Evolutionary conservation across 2,797 vertebrate genomes (phyloP), one percentile per base, ranked within the genome.

Genomic region (Galago senegalensis): DNA sequence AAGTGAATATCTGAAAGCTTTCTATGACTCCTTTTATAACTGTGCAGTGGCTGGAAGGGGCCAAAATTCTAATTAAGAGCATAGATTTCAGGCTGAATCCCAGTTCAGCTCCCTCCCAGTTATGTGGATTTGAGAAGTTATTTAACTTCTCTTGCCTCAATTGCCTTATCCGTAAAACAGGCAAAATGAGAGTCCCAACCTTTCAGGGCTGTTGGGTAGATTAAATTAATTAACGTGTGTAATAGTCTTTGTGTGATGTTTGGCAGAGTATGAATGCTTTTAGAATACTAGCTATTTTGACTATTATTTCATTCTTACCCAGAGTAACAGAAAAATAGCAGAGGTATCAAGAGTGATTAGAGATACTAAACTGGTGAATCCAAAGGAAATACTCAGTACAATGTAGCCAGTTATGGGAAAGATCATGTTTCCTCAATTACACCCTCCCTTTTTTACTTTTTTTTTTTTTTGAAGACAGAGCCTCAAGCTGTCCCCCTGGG

Each of bases 151-250:
- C 63, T 82, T 87, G 40, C 9, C 77, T 89, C n/a, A n/a, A 37
- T 93, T 93, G 85, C 17, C 56, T 82, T 34, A 40, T 85, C 58
- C 29, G 56, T 86, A 76, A 93, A 87, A 83, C n/a, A 56, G 82
- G 53, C 9, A n/a, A 86, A 90, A 61, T 31, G 21, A 83, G 89
- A 84, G 11, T 27, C 77, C 73, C 21, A 53, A 37, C 8, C 7
- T 95, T 91, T 69, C 49, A 77, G 27, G 11, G 23, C 31, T 25
- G 0, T 60, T 29, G 11, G 60, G 37, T 79, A 86, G 65, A 61
- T 95, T 31, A 49, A 75, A 49, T 60, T 58, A 72, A 58, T 69
- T 60, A 72, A 60, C 25, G 20, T 31, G 37, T 87, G 8, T n/a
- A 46, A 77, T 3, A 4, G 13, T 56, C 56, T 93, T n/a, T 27